Evolutionary conservation across 2,113 vertebrate species (phyloP).

Genomic region (Nothobranchius kuhntae): DNA sequence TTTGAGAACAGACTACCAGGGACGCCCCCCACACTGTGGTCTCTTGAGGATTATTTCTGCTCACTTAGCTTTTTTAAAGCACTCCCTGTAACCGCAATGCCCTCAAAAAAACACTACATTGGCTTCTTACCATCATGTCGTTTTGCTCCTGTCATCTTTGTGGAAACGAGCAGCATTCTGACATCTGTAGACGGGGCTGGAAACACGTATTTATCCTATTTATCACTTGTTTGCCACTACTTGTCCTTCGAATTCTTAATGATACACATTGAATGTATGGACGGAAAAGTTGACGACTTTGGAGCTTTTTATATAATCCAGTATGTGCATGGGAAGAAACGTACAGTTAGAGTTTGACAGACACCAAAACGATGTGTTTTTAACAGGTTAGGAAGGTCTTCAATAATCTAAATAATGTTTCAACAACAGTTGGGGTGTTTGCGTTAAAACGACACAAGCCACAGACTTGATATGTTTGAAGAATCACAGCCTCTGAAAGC

Average conservation of each 20-base stretch:
- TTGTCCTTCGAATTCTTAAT: constrained; percentile 64
- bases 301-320: constrained; percentile 58
- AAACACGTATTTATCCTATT: constrained; percentile 70
- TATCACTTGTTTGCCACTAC: constrained; percentile 67
- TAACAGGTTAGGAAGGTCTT: constrained; percentile 12
- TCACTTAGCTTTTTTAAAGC: constrained; percentile 59
- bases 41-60: constrained; percentile 54
- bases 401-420: constrained; percentile 25
- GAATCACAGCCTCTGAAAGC: constrained; percentile 50
- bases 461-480: constrained; percentile 24
- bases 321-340: constrained; percentile 63
- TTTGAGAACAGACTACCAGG: constrained; percentile 38
- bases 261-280: constrained; percentile 77
- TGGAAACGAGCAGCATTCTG: constrained; percentile 38
- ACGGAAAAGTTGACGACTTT: constrained; percentile 49
- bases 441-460: constrained; percentile 37
- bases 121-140: constrained; percentile 41
- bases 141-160: constrained; percentile 54
- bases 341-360: constrained; percentile 37
- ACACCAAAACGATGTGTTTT: constrained; percentile 41
- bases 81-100: constrained; percentile 46
- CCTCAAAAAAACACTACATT: constrained; percentile 60
- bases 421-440: constrained; percentile 29
- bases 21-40: constrained; percentile 53
- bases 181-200: constrained; percentile 36